These are phyloP conservation scores for Edolisoma coerulescens DNA, from an alignment of 2,113 vertebrate species.

Conservation along the genomic window DNA sequence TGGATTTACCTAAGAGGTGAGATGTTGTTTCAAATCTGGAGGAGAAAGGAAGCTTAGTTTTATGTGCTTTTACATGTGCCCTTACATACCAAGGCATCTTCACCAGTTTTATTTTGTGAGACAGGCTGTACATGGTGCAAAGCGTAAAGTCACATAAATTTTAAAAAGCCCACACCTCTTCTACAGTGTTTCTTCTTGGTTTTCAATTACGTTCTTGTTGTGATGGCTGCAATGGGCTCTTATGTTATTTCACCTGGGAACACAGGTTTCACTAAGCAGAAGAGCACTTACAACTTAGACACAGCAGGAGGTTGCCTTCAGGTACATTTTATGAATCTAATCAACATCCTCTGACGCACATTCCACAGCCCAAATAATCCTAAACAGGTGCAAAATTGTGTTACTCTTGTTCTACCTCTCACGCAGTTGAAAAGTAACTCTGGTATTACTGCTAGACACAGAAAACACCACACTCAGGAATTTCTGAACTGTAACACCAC, in stretches of 20 bases:
- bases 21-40: neutral
- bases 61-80: fast-evolving
- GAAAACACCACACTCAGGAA: neutral
- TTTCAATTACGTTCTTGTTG: neutral
- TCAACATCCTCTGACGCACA: neutral
- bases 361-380: neutral
- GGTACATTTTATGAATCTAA: neutral
- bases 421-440: neutral
- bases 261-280: neutral
- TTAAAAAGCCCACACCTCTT: neutral
- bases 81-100: neutral
- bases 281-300: neutral
- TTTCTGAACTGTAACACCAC: neutral
- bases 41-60: neutral
- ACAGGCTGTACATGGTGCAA: neutral
- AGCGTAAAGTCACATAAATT: neutral
- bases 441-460: neutral
- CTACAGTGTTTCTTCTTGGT: neutral
- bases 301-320: neutral
- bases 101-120: neutral
- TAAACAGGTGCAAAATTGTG: neutral
- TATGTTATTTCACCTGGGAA: neutral
- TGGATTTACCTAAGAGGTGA: neutral
- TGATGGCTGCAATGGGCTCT: neutral
- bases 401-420: neutral